phyloP scores from a whole-genome alignment of 2,797 vertebrate genomes.

The Neopelma chrysocephalum region DNA sequence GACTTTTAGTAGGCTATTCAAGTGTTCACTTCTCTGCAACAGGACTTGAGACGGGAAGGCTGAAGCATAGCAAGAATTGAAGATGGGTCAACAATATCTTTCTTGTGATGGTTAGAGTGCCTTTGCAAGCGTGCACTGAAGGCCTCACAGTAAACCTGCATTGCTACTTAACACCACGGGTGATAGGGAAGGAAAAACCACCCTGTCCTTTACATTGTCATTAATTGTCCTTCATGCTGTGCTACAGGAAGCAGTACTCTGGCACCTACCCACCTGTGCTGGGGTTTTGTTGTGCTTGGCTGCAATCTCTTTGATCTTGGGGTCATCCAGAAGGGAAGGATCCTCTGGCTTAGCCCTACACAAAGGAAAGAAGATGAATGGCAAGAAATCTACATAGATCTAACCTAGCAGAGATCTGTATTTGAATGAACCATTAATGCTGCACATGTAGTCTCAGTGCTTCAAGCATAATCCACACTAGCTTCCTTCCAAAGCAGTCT shows the following conservation, averaged over 20 bases:
- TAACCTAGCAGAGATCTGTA: background rate
- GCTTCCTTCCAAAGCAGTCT: background rate
- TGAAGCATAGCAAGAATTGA: background rate
- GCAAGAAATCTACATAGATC: background rate
- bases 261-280: conserved; percentile 80
- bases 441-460: background rate
- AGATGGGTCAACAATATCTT: background rate
- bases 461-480: background rate
- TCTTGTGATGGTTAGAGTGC: background rate
- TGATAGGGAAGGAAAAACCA: background rate
- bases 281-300: conserved; percentile 84
- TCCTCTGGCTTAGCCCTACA: conserved; percentile 84
- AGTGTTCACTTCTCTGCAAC: background rate
- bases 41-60: background rate
- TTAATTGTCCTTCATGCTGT: background rate
- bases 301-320: conserved; percentile 85
- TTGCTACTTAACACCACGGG: background rate
- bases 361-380: background rate
- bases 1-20: background rate
- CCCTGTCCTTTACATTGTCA: background rate
- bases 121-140: background rate
- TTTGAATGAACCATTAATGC: background rate
- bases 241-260: background rate
- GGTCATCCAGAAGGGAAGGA: conserved; percentile 85
- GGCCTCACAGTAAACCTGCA: background rate